phyloP scores from a whole-genome alignment of 2,113 vertebrate species.

The Ammodramus savannarum region DNA sequence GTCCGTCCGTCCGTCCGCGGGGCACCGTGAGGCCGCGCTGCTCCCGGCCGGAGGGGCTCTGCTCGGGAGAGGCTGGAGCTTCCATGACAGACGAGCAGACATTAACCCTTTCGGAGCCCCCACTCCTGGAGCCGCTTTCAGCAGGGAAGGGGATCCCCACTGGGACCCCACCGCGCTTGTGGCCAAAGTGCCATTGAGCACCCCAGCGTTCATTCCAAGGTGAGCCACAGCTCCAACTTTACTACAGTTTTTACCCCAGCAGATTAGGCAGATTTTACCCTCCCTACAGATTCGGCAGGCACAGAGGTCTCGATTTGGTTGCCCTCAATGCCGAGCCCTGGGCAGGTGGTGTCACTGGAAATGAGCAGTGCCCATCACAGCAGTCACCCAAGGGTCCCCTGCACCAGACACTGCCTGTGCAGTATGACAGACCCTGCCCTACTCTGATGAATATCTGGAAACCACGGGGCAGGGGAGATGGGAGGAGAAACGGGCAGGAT shows the following conservation, averaged over 20 bases:
- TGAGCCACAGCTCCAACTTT: neutral
- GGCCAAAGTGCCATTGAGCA: neutral
- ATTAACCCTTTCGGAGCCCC: constrained; percentile 13
- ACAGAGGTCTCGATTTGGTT: neutral
- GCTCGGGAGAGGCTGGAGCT: neutral
- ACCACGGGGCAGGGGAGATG: neutral
- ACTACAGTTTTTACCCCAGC: neutral
- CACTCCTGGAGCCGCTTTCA: neutral
- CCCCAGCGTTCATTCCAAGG: rapidly evolving
- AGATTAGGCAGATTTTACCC: too few species aligned
- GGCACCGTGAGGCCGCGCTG: neutral
- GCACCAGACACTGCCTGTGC: rapidly evolving
- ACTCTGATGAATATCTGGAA: neutral
- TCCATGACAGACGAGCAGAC: neutral
- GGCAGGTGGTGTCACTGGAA: neutral
- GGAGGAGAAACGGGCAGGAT: neutral
- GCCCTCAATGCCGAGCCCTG: neutral
- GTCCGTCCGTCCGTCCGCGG: rapidly evolving
- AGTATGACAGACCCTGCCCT: neutral
- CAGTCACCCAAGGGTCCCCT: neutral
- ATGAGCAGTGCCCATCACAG: neutral
- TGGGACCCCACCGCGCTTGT: rapidly evolving
- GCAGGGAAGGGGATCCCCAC: neutral
- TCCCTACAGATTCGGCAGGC: neutral
- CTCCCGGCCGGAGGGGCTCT: neutral